Evolutionary conservation across 2,113 vertebrate genomes (phyloP), one percentile per base, ranked within the genome.

Genomic region (Gobiocypris rarus): DNA sequence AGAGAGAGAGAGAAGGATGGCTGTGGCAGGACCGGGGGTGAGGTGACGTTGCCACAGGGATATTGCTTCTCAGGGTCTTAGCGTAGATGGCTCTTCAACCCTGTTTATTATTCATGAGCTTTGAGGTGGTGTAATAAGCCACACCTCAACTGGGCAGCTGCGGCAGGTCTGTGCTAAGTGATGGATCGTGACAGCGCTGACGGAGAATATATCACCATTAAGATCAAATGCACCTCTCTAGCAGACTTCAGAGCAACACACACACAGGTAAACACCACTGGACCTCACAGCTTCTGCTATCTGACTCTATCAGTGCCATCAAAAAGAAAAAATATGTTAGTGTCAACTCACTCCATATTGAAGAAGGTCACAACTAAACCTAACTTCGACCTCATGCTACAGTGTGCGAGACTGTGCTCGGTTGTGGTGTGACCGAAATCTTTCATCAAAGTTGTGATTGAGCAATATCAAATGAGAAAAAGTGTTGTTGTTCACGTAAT

Each of bases 21-120:
- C 94, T 95, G 95, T 96, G 96, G 96, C 83, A 82, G 76, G 67
- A 69, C 83, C 58, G 71, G 54, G 77, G 86, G 59, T 14, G 61
- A 74, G 85, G 81, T 76, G 70, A 84, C 43, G 85, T 82, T 78
- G 76, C 85, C 81, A 82, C 81, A 58, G 81, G 85, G 83, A 86
- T 88, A 84, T 82, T 86, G 85, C 86, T 85, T 87, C 83, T 71
- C 79, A 71, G 50, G 88, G 75, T 80, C 81, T 65, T 90, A 94
- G 93, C 93, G 93, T 95, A 94, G 94, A 96, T 95, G 95, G 94
- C 95, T 97, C 95, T 96, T 94, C 93, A 94, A 95, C 95, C 93
- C 94, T 95, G 94, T 96, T 97, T 98, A 96, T 97, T 97, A 98
- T 98, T 98, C 96, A 97, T 98, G 96, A 97, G 94, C 95, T 94